A percentile compares a stretch with the other conserved stretches of the same genome.
These are phyloP conservation scores for Phalacrocorax brasilianus DNA, from an alignment of 2,113 vertebrate species.

Conservation along the genomic window DNA sequence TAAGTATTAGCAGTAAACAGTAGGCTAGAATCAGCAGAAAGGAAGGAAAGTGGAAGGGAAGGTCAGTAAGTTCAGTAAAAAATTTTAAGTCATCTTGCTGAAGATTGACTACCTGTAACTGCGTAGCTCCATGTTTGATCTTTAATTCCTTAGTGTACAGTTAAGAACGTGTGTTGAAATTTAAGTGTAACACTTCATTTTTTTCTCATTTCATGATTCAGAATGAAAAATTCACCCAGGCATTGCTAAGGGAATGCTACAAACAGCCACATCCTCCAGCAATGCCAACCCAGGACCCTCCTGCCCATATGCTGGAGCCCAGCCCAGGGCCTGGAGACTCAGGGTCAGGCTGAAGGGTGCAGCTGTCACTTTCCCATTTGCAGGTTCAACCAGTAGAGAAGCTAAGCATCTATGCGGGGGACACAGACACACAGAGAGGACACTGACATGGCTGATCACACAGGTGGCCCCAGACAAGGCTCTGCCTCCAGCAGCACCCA, in stretches of 20 bases:
- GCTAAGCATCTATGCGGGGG: not conserved
- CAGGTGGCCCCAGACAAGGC: fast-evolving
- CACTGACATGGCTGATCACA: fast-evolving
- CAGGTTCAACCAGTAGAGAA: not conserved
- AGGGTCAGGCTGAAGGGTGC: fast-evolving
- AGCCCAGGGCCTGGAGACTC: fast-evolving
- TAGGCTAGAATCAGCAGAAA: not conserved
- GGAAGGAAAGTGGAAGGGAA: not conserved
- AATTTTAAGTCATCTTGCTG: not conserved
- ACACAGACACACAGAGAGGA: not conserved
- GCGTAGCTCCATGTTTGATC: not conserved
- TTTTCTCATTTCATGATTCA: not conserved
- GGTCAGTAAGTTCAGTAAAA: not conserved
- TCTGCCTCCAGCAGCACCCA: not conserved
- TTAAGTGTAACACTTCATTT: not conserved
- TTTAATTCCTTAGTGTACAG: not conserved
- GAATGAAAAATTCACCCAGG: not conserved
- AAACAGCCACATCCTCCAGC: not conserved
- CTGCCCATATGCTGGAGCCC: not conserved
- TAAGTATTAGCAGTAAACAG: not conserved
- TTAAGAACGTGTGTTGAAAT: not conserved
- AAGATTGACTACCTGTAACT: not conserved
- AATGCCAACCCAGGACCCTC: not conserved
- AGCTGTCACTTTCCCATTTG: not conserved
- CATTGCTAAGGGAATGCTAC: not conserved